Conservation (phyloP, 1,140 invertebrate genomes). For the Riptortus pedestris region DNA sequence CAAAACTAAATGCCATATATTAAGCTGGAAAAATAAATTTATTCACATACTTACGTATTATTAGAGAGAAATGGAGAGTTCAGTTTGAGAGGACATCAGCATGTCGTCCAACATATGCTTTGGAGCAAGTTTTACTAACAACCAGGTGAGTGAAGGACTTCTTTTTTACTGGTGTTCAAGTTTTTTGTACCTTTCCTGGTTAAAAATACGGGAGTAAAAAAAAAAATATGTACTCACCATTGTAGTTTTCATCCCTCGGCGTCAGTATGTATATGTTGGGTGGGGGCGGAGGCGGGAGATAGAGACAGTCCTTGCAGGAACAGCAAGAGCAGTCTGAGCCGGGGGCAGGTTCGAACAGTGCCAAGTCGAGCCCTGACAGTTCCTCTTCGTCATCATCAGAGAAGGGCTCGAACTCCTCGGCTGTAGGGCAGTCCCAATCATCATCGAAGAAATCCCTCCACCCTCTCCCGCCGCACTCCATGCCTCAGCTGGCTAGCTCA, state of each 20-base stretch:
- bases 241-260: not conserved
- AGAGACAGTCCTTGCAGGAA: constrained; percentile 36
- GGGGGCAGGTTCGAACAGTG: constrained; percentile 48
- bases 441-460: constrained; percentile 25
- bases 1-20: too few relatives aligned
- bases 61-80: too few relatives aligned
- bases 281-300: constrained; percentile 33
- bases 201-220: too few relatives aligned
- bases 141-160: too few relatives aligned
- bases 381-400: constrained; percentile 42
- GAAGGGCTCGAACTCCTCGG: constrained; percentile 45
- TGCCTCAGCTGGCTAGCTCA: too few relatives aligned
- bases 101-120: too few relatives aligned
- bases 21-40: too few relatives aligned
- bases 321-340: constrained; percentile 38
- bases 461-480: constrained; percentile 27
- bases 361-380: constrained; percentile 54
- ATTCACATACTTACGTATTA: too few relatives aligned
- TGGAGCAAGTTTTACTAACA: too few relatives aligned
- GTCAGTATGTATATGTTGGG: constrained; percentile 30
- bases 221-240: not conserved
- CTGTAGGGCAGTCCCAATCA: constrained; percentile 32
- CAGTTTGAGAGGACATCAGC: too few relatives aligned
- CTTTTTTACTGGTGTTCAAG: too few relatives aligned
- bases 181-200: too few relatives aligned